Conservation (phyloP, 2,888 invertebrate species). For the Unio delphinus region DNA sequence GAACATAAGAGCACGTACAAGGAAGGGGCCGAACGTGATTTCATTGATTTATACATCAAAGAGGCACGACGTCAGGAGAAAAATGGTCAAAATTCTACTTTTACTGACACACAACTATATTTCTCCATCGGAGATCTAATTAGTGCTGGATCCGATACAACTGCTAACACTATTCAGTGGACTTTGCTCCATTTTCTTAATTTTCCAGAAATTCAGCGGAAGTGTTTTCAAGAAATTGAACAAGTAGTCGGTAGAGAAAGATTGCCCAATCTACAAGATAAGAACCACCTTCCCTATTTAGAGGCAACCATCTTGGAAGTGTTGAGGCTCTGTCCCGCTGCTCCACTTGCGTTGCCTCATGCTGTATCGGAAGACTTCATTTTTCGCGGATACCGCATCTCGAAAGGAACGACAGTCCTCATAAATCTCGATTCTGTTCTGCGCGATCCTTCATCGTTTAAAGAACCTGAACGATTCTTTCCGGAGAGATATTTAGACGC, state of each 20-base stretch:
- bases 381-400: conserved; percentile 53
- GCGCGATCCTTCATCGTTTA: conserved; percentile 37
- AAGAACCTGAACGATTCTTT: conserved; percentile 40
- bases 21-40: conserved; percentile 32
- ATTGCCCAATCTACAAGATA: conserved; percentile 31
- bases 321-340: conserved; percentile 46
- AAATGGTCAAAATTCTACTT: neutral
- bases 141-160: conserved; percentile 76
- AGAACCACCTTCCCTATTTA: conserved; percentile 32
- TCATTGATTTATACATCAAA: conserved; percentile 39
- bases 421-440: conserved; percentile 46
- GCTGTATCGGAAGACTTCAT: conserved; percentile 34
- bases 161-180: conserved; percentile 89
- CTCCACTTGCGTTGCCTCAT: conserved; percentile 43
- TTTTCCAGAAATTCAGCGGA: conserved; percentile 77
- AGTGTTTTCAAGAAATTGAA: conserved; percentile 37
- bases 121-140: conserved; percentile 39
- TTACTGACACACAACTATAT: conserved; percentile 29
- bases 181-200: conserved; percentile 85
- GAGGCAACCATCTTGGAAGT: conserved; percentile 57
- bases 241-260: conserved; percentile 63
- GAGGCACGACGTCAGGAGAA: conserved; percentile 8
- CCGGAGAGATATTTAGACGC: conserved; percentile 48
- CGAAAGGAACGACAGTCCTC: conserved; percentile 40
- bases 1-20: conserved; percentile 22